Conservation (phyloP, 2,888 invertebrate species). For the Monochamus alternatus region DNA sequence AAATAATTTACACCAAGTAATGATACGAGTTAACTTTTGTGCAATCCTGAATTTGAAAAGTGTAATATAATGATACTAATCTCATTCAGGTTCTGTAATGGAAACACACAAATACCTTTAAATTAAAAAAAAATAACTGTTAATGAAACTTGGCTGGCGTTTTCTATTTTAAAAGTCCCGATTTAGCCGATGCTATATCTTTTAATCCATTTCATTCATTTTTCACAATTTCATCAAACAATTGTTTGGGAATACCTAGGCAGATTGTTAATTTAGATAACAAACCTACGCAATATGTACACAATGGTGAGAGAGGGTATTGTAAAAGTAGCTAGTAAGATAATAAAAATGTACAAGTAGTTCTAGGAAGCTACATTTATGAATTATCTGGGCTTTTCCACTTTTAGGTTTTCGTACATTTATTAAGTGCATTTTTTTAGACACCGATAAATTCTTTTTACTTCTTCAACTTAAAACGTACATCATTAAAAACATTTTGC, state of each 20-base stretch:
- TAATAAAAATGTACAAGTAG: neutral
- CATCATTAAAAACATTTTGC: too few relatives aligned
- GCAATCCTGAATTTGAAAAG: slow-evolving; percentile 22
- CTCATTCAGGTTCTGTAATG: slow-evolving; percentile 26
- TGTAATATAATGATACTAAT: slow-evolving; percentile 17
- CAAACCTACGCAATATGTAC: slow-evolving; percentile 35
- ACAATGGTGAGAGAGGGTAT: neutral
- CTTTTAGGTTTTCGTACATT: neutral
- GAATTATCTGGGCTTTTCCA: neutral
- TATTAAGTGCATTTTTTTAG: neutral
- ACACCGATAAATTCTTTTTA: too few relatives aligned
- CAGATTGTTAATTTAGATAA: slow-evolving; percentile 58
- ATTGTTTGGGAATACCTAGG: slow-evolving; percentile 54
- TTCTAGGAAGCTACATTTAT: neutral
- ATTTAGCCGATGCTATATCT: slow-evolving; percentile 45
- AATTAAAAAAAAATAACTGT: slow-evolving; percentile 19
- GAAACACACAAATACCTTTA: slow-evolving; percentile 25
- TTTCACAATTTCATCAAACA: slow-evolving; percentile 56
- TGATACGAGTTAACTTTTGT: neutral
- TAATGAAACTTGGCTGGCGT: slow-evolving; percentile 40
- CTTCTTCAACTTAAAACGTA: too few relatives aligned
- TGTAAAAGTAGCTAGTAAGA: slow-evolving; percentile 5
- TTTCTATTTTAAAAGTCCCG: slow-evolving; percentile 39
- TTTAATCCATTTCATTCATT: slow-evolving; percentile 56
- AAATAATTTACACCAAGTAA: too few relatives aligned